Percentiles rank a stretch among this genome's conserved stretches.
These are phyloP conservation scores for Gymnothorax reevesii DNA, from an alignment of 2,797 vertebrate genomes.

Conservation along the genomic window DNA sequence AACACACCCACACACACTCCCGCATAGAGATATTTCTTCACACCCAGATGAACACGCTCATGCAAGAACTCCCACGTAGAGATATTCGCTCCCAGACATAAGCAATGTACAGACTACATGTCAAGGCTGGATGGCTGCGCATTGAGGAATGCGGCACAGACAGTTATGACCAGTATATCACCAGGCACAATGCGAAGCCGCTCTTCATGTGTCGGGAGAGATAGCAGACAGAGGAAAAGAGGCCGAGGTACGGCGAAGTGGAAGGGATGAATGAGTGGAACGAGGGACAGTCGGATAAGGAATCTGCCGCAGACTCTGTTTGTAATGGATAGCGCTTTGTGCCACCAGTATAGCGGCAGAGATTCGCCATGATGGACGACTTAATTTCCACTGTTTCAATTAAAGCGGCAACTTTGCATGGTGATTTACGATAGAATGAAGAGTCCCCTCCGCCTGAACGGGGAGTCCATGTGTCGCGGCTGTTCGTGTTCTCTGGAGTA, in stretches of 20 bases:
- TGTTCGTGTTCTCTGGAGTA: neutral
- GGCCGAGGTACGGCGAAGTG: neutral
- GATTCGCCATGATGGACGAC: constrained; percentile 50
- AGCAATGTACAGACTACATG: neutral
- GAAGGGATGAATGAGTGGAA: constrained; percentile 6
- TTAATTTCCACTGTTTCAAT: constrained; percentile 50
- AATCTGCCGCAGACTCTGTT: constrained; percentile 33
- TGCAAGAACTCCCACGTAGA: neutral
- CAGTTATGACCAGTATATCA: neutral
- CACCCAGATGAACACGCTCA: neutral
- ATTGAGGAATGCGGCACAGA: neutral
- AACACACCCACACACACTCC: neutral
- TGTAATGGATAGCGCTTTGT: constrained; percentile 50
- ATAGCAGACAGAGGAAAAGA: neutral
- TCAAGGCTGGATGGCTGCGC: no score
- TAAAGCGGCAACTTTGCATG: constrained; percentile 40
- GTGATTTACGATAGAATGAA: constrained; percentile 32
- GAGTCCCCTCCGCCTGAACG: neutral
- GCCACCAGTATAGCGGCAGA: constrained; percentile 32
- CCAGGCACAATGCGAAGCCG: neutral
- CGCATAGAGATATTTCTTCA: no score
- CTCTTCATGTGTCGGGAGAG: neutral
- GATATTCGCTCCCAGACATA: neutral
- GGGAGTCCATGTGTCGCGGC: no score
- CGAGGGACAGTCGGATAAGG: constrained; percentile 30